A percentile compares a stretch with the other conserved stretches of the same genome.
Evolutionary conservation across 2,888 invertebrate species (phyloP).

Genomic region (Smittia sp.): DNA sequence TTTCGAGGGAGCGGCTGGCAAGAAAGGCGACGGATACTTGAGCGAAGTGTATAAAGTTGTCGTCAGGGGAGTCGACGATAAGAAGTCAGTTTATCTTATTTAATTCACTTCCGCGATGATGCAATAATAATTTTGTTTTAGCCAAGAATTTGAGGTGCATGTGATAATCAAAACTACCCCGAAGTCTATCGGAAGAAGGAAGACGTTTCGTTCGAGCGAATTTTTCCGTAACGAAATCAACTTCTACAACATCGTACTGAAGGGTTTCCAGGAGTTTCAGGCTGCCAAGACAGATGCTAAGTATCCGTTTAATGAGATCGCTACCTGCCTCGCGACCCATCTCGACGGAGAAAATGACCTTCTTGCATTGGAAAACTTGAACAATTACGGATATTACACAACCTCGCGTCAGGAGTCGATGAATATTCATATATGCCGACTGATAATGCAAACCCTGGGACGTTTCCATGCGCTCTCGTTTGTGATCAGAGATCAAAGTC

Average conservation of each 20-base stretch:
- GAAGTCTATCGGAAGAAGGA: constrained; percentile 60
- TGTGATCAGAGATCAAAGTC: constrained; percentile 59
- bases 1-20: constrained; percentile 51
- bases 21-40: constrained; percentile 69
- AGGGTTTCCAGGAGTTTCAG: constrained; percentile 44
- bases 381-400: constrained; percentile 53
- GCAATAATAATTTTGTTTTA: constrained; percentile 40
- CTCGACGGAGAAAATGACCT: constrained; percentile 59
- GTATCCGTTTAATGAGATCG: constrained; percentile 58
- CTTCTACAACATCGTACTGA: constrained; percentile 59
- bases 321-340: constrained; percentile 53
- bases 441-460: constrained; percentile 57
- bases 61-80: constrained; percentile 53
- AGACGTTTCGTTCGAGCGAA: constrained; percentile 63
- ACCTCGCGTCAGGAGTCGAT: constrained; percentile 57
- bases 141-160: constrained; percentile 53
- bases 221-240: constrained; percentile 70
- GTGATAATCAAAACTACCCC: constrained; percentile 68
- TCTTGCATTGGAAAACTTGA: constrained; percentile 59
- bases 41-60: constrained; percentile 63
- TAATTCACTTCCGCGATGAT: not conserved
- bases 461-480: constrained; percentile 62
- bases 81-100: constrained; percentile 44
- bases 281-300: constrained; percentile 45
- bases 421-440: constrained; percentile 55